Conservation (phyloP, 2,888 invertebrate species). For the Mystacides longicornis region DNA sequence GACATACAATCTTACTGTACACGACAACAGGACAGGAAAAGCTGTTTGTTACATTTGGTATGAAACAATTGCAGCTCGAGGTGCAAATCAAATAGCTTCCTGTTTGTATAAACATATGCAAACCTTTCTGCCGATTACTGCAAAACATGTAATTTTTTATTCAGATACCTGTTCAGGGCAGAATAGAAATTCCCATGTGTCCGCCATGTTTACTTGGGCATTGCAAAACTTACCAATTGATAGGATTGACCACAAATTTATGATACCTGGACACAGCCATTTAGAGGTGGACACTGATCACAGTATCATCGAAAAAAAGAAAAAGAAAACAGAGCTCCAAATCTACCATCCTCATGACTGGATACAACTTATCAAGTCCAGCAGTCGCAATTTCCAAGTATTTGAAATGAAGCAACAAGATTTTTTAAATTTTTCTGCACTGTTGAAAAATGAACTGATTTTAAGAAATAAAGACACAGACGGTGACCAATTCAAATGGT, state of each 20-base stretch:
- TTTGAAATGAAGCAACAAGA: slow-evolving; percentile 13
- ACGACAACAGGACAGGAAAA: slow-evolving; percentile 17
- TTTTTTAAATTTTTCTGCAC: not conserved
- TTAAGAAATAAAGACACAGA: not conserved
- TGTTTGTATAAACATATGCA: slow-evolving; percentile 22
- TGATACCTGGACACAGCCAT: slow-evolving; percentile 24
- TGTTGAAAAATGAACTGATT: not conserved
- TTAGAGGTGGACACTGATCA: slow-evolving; percentile 25
- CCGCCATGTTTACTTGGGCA: slow-evolving; percentile 26
- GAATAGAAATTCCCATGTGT: slow-evolving; percentile 26
- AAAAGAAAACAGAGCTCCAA: slow-evolving; percentile 20
- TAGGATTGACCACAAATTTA: slow-evolving; percentile 25
- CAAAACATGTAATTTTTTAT: slow-evolving; percentile 16
- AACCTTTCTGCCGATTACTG: slow-evolving; percentile 5
- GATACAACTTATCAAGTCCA: slow-evolving; percentile 13
- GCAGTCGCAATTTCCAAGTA: slow-evolving; percentile 2
- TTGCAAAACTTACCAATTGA: slow-evolving; percentile 15
- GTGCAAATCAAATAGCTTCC: slow-evolving; percentile 27
- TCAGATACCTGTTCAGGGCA: slow-evolving; percentile 26
- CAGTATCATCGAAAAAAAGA: slow-evolving; percentile 23
- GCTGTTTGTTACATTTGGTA: slow-evolving; percentile 24
- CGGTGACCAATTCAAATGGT: not conserved
- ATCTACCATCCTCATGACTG: slow-evolving; percentile 19
- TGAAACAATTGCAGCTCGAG: slow-evolving; percentile 23
- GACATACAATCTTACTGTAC: slow-evolving; percentile 17